Evolutionary conservation across 2,113 vertebrate genomes (phyloP), one percentile per base, ranked within the genome.

Genomic region (Leucopternis melanops): DNA sequence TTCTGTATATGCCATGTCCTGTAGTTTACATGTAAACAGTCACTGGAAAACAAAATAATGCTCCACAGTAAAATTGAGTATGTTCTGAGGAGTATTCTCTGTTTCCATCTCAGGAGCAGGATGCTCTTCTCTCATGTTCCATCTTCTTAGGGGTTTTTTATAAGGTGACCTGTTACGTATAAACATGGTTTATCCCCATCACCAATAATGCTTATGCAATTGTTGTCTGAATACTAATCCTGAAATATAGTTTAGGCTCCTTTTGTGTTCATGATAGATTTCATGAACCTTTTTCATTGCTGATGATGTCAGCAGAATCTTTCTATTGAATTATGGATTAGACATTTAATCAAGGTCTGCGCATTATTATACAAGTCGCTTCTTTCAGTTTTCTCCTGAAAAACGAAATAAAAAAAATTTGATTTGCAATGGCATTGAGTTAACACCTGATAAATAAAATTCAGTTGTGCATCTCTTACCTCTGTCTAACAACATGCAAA

Each of bases 251-350:
- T 86, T 95, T 81, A 29, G 84, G 47, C 73, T 97, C 47, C 91
- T 97, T 96, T 95, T 94, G 90, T 96, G 95, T 97, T 97, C 94
- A 85, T 95, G 93, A 96, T 69, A 44, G 86, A 61, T 87, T 96
- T 87, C 84, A 80, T 62, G 88, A 92, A 81, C 22, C 22, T 77
- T 87, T 86, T 69, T 95, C 10, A 49, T 92, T 94, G 89, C 86
- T 96, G 92, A 93, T 97, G 93, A 96, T 98, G 95, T 97, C 97
- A 98, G 96, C 97, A 98, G 81, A 97, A 94, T 88, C 77, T 97
- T 81, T 92, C 92, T 97, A 9, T 88, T 98, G 96, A 97, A 95
- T 98, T 98, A 97, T 97, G 94, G 96, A 97, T 98, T 97, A 96
- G 88, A 90, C 95, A 49, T 96, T 98, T 98, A 98, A 97, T 98